Evolutionary conservation across 2,113 vertebrate species (phyloP).

Genomic region (Prochilodus magdalenae): DNA sequence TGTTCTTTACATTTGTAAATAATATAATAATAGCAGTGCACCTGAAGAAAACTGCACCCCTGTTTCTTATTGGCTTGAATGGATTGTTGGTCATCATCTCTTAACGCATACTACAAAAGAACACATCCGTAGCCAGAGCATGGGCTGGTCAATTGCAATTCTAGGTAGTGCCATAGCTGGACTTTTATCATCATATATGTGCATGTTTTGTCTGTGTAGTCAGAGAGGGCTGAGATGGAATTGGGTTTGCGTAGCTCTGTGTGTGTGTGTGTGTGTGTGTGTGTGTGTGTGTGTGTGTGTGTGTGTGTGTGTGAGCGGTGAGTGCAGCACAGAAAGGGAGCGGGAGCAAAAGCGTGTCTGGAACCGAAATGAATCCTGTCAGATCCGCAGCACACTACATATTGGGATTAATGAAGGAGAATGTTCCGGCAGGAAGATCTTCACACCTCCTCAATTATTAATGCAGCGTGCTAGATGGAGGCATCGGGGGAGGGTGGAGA

Average conservation of each 20-base stretch:
- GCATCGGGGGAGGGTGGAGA: not conserved
- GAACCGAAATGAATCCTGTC: slow-evolving; percentile 54
- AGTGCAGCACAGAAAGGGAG: not conserved
- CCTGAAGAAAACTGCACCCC: no score
- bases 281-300: slow-evolving; percentile 6
- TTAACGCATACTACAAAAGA: no score
- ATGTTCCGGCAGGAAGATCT: slow-evolving; percentile 52
- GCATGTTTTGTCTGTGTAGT: slow-evolving; percentile 36
- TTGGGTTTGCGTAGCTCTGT: not conserved
- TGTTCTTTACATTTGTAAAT: no score
- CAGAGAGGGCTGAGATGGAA: not conserved
- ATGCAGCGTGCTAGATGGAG: slow-evolving; percentile 47
- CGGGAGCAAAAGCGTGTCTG: slow-evolving; percentile 19
- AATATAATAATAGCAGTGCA: no score
- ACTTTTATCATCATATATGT: not conserved
- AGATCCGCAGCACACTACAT: slow-evolving; percentile 54
- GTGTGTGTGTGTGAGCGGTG: not conserved
- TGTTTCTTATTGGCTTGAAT: no score
- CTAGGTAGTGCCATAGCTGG: not conserved
- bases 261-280: slow-evolving; percentile 30
- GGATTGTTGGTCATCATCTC: no score
- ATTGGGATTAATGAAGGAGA: slow-evolving; percentile 64
- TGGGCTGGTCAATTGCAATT: not conserved
- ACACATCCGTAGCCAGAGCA: no score
- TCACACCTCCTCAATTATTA: slow-evolving; percentile 63